phyloP scores from a whole-genome alignment of 2,113 vertebrate genomes.

The Rhegmatorhina hoffmannsi region DNA sequence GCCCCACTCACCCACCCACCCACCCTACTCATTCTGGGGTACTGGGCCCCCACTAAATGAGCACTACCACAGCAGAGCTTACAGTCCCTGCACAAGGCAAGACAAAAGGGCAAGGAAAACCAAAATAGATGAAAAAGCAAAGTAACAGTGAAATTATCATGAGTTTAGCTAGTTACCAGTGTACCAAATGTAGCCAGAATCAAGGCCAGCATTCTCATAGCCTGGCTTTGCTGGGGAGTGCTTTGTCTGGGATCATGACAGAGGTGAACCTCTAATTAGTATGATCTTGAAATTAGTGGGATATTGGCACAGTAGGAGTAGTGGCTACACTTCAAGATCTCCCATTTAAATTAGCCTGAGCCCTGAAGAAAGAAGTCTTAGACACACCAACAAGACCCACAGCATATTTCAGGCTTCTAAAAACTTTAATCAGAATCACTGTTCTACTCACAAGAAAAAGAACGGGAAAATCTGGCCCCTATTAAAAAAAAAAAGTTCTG shows the following conservation, averaged over 20 bases:
- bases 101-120: neutral
- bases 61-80: neutral
- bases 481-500: neutral
- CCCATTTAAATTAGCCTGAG: neutral
- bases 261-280: constrained; percentile 18
- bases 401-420: neutral
- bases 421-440: neutral
- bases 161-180: neutral
- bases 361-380: neutral
- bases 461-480: neutral
- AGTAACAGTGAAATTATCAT: neutral
- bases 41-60: neutral
- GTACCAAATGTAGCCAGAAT: neutral
- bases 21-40: neutral
- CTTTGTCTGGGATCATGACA: neutral
- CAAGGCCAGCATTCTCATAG: neutral
- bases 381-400: neutral
- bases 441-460: neutral
- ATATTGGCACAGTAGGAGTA: neutral
- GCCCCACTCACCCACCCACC: neutral
- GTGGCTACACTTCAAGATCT: constrained; percentile 10
- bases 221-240: neutral
- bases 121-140: neutral
- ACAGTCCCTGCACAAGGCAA: neutral
- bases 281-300: neutral